Percentiles rank a stretch among this genome's conserved stretches.
Evolutionary conservation across 2,888 invertebrate genomes (phyloP).

Genomic region (Spicauda simplicius): DNA sequence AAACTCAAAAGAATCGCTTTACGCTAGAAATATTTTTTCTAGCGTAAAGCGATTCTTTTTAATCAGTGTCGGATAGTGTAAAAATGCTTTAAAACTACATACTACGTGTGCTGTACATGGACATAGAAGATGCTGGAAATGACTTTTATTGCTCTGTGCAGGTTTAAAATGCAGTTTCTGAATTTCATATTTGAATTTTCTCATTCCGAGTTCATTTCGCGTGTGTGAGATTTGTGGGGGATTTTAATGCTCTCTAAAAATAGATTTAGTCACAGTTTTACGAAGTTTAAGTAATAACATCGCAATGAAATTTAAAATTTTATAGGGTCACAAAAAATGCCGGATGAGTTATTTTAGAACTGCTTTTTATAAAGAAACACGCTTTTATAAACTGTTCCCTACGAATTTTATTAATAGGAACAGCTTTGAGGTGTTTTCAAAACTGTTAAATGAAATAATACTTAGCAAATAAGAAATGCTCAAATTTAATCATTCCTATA

Average conservation of each 20-base stretch:
- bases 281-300: neutral
- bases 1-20: too few relatives aligned
- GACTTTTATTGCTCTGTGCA: conserved; percentile 10
- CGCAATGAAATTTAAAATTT: neutral
- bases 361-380: too few relatives aligned
- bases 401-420: too few relatives aligned
- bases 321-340: neutral
- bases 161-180: conserved; percentile 14
- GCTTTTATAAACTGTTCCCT: too few relatives aligned
- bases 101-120: neutral
- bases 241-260: neutral
- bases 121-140: neutral
- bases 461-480: too few relatives aligned
- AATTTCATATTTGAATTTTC: conserved; percentile 27
- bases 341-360: neutral
- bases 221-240: conserved; percentile 1
- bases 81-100: too few relatives aligned
- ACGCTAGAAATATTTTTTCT: too few relatives aligned
- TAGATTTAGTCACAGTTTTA: neutral
- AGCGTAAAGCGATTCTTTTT: too few relatives aligned
- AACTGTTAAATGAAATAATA: neutral
- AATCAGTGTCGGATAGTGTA: too few relatives aligned
- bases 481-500: too few relatives aligned
- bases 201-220: conserved; percentile 16
- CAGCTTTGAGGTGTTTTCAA: too few relatives aligned